phyloP scores from a whole-genome alignment of 1,140 invertebrate genomes.

The Nasonia giraulti region DNA sequence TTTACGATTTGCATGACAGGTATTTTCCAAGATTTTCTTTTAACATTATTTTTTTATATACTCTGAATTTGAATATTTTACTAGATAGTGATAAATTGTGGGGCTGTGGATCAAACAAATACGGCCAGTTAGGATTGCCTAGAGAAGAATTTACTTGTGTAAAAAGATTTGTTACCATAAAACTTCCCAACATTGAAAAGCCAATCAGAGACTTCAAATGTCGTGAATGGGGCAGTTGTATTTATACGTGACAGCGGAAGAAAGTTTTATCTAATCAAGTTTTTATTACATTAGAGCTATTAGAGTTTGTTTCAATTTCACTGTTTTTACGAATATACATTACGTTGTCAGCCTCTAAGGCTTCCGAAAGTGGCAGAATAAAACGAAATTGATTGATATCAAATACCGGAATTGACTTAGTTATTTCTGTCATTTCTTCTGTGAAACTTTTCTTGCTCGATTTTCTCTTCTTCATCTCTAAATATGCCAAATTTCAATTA shows the following conservation, averaged over 20 bases:
- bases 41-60: background rate
- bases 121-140: conserved; percentile 80
- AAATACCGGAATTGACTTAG: background rate
- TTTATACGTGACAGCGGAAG: conserved; percentile 28
- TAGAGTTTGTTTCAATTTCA: conserved; percentile 49
- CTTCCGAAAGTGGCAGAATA: conserved; percentile 57
- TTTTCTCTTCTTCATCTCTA: conserved; percentile 34
- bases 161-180: conserved; percentile 60
- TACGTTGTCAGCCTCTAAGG: conserved; percentile 1
- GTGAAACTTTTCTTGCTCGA: background rate
- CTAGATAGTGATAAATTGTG: conserved; percentile 74
- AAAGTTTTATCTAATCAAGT: background rate
- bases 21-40: conserved; percentile 34
- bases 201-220: conserved; percentile 65
- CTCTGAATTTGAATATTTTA: background rate
- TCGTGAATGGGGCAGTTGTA: conserved; percentile 64
- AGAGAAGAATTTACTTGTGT: conserved; percentile 19
- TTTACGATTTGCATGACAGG: conserved; percentile 76
- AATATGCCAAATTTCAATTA: background rate
- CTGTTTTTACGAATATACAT: background rate
- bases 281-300: too few relatives aligned
- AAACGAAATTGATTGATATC: conserved; percentile 44
- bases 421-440: background rate
- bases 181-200: conserved; percentile 46
- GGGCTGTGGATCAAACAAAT: conserved; percentile 84